Evolutionary conservation across 2,113 vertebrate genomes (phyloP), one percentile per base, ranked within the genome.

Genomic region (Muntiacus reevesi): DNA sequence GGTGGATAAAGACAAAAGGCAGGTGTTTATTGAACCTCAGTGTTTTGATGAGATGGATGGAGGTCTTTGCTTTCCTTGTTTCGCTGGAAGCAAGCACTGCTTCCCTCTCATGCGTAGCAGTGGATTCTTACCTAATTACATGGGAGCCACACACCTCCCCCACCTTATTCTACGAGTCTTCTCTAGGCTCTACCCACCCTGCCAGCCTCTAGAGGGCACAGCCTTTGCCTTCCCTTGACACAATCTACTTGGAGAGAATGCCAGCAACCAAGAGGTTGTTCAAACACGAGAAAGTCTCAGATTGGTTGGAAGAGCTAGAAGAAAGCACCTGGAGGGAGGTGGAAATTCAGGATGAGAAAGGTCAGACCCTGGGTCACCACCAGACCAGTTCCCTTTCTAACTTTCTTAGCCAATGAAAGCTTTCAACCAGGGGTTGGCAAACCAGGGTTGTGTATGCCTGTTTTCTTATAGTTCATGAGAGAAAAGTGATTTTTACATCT

Each of bases 1-100:
- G 30, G 19, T 12, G 19, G 85, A 83, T 91, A 79, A 97, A 97
- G 94, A 25, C 87, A 82, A 89, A 57, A 95, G 45, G 30, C 47
- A 43, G 83, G 67, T 96, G 67, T 98, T 96, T 97, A 97, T 96
- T 95, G 79, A 83, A 94, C 10, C 16, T 85, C 62, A 88, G 84
- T 54, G 21, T 43, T 76, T 54, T 57, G 23, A 57, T 93, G 17
- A 76, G 25, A 36, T 57, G 36, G 10, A 0, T 89, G 25, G 47
- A 59, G 40, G 23, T 47, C 52, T 84, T 67, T 76, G 16, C n/a
- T 89, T 43, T 84, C 30, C 10, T 40, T 92, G 21, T 60, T 27
- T n/a, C 25, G n/a, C 82, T 33, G 1, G n/a, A 50, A 21, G 36
- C 28, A 40, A 57, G 62, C 19, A 12, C 79, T 43, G 7, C 12